Evolutionary conservation across 2,797 vertebrate genomes (phyloP).

Genomic region (Synaphobranchus kaupii): DNA sequence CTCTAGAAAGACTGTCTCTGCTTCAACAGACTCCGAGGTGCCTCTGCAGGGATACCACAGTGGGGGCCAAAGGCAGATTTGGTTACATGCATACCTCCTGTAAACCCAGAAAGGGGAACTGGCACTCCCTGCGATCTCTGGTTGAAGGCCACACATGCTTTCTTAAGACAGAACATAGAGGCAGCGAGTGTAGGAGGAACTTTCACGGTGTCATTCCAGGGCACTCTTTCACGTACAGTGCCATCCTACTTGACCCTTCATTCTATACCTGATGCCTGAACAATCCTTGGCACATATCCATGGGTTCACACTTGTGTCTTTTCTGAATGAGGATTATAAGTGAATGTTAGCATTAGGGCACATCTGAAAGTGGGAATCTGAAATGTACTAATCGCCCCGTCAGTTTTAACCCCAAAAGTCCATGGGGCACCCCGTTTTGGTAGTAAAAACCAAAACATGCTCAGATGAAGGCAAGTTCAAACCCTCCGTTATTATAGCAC

Average conservation of each 20-base stretch:
- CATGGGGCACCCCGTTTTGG: no score
- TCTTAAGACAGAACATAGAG: background rate
- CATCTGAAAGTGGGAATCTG: background rate
- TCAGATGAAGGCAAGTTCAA: no score
- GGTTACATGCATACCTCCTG: background rate
- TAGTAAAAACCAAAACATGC: no score
- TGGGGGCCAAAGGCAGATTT: background rate
- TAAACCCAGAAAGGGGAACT: background rate
- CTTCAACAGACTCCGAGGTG: background rate
- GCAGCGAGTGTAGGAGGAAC: background rate
- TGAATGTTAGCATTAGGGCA: background rate
- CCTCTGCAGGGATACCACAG: background rate
- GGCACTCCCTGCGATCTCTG: background rate
- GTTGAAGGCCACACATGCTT: background rate
- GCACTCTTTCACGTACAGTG: background rate
- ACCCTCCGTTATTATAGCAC: no score
- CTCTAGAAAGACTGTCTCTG: background rate
- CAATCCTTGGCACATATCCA: background rate
- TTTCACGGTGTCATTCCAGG: constrained; percentile 1
- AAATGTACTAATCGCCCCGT: no score
- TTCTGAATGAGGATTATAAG: background rate
- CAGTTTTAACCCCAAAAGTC: no score
- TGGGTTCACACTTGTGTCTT: background rate
- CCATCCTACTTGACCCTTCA: background rate
- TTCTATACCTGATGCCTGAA: background rate